Evolutionary conservation across 2,888 invertebrate species (phyloP), one percentile per base, ranked within the genome.

Genomic region (Drosophila colorata): DNA sequence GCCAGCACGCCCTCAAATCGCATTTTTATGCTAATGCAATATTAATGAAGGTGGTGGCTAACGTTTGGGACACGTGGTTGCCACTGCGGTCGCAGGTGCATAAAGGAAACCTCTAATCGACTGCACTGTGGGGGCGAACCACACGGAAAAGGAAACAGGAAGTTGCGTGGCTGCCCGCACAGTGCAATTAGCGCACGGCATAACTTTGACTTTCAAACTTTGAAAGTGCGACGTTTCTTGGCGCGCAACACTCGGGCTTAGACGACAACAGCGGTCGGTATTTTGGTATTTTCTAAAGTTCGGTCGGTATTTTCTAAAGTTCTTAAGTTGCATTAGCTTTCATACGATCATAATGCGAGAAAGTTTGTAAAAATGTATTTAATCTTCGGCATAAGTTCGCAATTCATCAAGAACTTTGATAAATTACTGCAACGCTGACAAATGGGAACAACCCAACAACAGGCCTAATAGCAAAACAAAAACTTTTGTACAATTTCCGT

Each of bases 161-260:
- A 60, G 74, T 80, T 84, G 85, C 78, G 80, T 87, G 80, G 53
- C 61, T 76, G 14, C 53, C 44, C 47, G 48, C 44, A 52, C 55
- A 56, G 4, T 63, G 52, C 60, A 69, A 69, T 78, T 64, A 78
- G 40, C 23, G 18, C 25, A 6, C 31, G 20, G 33, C 18, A 43
- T 33, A n/a, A 57, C 20, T 14, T 28, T 33, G n/a, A 13, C 8
- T 49, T 78, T 61, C 4, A 52, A 63, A 56, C 14, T 43, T 59
- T 35, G 3, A 23, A 14, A 31, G 4, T 38, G 4, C 14, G n/a
- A 31, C 23, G 57, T 16, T 43, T 7, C 1, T 35, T 38, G 55
- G 51, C 71, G 69, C 44, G 9, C 31, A 48, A 4, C n/a, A n/a
- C 4, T 40, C 11, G 16, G 11, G 9, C 33, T 14, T 47, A 5